Conservation (phyloP, 2,888 invertebrate genomes). For the Camponotus fellah region DNA sequence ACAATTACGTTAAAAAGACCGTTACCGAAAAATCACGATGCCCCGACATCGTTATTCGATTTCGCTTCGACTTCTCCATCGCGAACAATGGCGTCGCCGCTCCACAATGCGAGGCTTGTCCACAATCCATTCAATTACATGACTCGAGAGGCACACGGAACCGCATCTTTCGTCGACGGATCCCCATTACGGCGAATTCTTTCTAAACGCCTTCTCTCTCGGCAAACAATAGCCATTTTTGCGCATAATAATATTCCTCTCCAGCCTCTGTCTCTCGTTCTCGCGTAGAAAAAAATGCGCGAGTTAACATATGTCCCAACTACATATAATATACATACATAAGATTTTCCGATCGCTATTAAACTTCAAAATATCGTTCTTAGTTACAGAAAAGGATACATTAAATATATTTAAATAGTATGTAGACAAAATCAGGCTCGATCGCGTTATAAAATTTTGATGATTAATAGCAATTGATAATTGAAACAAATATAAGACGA, state of each 20-base stretch:
- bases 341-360: too few relatives aligned
- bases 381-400: too few relatives aligned
- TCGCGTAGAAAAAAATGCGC: not conserved
- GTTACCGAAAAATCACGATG: conserved; percentile 69
- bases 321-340: too few relatives aligned
- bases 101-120: conserved; percentile 65
- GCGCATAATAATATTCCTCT: not conserved
- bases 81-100: conserved; percentile 30
- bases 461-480: not conserved
- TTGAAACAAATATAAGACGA: not conserved
- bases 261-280: not conserved
- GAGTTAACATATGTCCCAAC: conserved; percentile 38
- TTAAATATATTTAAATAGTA: too few relatives aligned
- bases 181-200: conserved; percentile 44
- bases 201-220: conserved; percentile 22
- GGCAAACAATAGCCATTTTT: conserved; percentile 48
- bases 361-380: too few relatives aligned
- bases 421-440: not conserved
- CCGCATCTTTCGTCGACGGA: conserved; percentile 32
- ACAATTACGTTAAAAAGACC: conserved; percentile 70
- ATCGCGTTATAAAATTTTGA: not conserved
- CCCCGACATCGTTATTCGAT: conserved; percentile 73
- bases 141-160: conserved; percentile 52
- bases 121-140: conserved; percentile 64
- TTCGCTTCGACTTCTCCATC: conserved; percentile 43